Evolutionary conservation across 2,888 invertebrate species (phyloP), one percentile per base, ranked within the genome.

Genomic region (Trichogramma dendrolimi): DNA sequence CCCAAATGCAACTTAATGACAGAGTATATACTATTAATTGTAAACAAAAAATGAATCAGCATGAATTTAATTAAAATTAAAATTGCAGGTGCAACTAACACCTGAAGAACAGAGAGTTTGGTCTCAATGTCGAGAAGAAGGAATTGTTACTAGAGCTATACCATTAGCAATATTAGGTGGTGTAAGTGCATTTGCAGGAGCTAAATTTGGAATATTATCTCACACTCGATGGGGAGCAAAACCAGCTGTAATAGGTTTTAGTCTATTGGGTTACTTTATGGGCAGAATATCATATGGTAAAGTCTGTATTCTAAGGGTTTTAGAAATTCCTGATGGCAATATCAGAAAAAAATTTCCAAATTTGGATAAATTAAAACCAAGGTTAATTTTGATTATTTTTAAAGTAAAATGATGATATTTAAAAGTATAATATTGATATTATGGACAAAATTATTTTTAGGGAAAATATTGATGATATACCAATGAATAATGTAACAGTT

Each of bases 61-160:
- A 41, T 27, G 8, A 14, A n/a, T 43, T 48, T 48, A 47, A 47
- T 47, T 47, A n/a, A 38, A 52, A 10, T 57, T 27, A 2, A 46
- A 11, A 8, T 14, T 49, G 49, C 5, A 44, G 38, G 4, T 59
- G 14, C 4, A 11, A 42, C 50, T 63, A 43, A 69, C 68, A 7
- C 58, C 63, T 11, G 68, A 67, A 61, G 68, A 69, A 56, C n/a
- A 48, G 39, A 60, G 42, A 50, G 7, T 67, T 39, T 39, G 66
- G 11, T 63, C 55, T 42, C 51, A 63, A 54, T 69, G 69, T 55
- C 40, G 46, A 4, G 10, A 6, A 39, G 68, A 69, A 58, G 67
- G 60, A 46, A 62, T 62, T 41, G 4, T 5, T 44, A 52, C 60
- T 4, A 59, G 62, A 58, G 69, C 46, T 47, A n/a, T 68, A 14